Conservation (phyloP, 53 echinoderm and acorn worm species). For the Hippasteria phrygiana region DNA sequence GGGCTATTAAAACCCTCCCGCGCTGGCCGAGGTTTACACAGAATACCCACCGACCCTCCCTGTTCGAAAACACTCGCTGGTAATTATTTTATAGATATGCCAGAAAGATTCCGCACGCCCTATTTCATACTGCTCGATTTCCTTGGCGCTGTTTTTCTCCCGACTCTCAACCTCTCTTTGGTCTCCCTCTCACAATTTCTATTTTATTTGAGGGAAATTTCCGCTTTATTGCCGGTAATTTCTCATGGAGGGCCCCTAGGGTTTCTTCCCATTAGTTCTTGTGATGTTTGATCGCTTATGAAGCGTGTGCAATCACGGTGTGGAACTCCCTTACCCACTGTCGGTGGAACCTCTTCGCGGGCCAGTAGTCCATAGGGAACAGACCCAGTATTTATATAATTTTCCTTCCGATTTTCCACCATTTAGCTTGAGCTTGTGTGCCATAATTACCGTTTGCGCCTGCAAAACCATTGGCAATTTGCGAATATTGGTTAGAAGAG, state of each 20-base stretch:
- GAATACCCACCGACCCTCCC: neutral
- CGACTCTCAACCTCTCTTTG: neutral
- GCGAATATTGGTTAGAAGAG: slow-evolving; percentile 45
- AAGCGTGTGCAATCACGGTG: slow-evolving; percentile 58
- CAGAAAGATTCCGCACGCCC: slow-evolving; percentile 63
- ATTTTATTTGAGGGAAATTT: slow-evolving; percentile 61
- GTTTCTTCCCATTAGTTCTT: slow-evolving; percentile 53
- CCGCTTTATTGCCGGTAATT: slow-evolving; percentile 62
- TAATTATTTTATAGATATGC: slow-evolving; percentile 68
- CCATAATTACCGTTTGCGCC: slow-evolving; percentile 52
- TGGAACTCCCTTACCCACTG: slow-evolving; percentile 12
- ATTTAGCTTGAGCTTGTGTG: slow-evolving; percentile 65
- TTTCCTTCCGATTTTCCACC: slow-evolving; percentile 71
- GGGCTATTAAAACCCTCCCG: slow-evolving; percentile 23
- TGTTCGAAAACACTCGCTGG: slow-evolving; percentile 13
- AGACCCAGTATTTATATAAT: slow-evolving; percentile 50
- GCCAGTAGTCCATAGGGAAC: slow-evolving; percentile 30
- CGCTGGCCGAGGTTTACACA: neutral
- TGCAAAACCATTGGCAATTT: slow-evolving; percentile 43
- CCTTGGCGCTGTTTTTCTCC: slow-evolving; percentile 47
- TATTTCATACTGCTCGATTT: slow-evolving; percentile 66
- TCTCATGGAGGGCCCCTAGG: slow-evolving; percentile 49
- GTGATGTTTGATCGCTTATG: slow-evolving; percentile 67
- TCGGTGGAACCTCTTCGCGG: neutral
- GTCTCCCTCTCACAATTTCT: slow-evolving; percentile 43